phyloP scores from a whole-genome alignment of 2,888 invertebrate genomes.

The Hypolimnas misippus region DNA sequence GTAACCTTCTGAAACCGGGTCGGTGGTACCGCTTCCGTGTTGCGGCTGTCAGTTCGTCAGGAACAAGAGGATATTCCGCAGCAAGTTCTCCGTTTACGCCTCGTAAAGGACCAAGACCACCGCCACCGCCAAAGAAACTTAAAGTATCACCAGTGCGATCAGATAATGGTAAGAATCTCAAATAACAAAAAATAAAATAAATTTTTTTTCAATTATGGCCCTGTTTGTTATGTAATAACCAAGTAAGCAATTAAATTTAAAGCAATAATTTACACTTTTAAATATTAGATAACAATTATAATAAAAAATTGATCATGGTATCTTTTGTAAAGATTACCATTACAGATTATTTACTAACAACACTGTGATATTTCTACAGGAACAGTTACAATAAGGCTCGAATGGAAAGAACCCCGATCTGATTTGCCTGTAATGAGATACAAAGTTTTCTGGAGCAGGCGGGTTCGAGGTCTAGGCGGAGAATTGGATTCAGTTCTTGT shows the following conservation, averaged over 20 bases:
- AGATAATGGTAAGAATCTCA: slow-evolving; percentile 60
- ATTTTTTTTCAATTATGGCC: no score
- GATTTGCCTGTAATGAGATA: slow-evolving; percentile 88
- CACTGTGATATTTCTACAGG: slow-evolving; percentile 51
- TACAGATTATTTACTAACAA: no score
- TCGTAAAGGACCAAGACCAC: slow-evolving; percentile 84
- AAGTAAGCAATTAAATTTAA: background rate
- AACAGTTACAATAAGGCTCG: slow-evolving; percentile 84
- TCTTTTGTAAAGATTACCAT: no score
- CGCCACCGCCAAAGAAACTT: slow-evolving; percentile 85
- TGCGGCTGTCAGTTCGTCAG: slow-evolving; percentile 88
- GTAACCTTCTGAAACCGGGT: slow-evolving; percentile 85
- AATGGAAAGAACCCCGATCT: slow-evolving; percentile 88
- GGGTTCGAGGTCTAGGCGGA: slow-evolving; percentile 85
- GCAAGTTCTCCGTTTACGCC: slow-evolving; percentile 85
- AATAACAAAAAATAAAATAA: no score
- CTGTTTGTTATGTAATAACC: no score
- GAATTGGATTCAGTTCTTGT: slow-evolving; percentile 86
- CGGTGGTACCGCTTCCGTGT: slow-evolving; percentile 92
- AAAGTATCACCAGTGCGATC: slow-evolving; percentile 76
- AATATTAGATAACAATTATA: background rate
- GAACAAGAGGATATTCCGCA: slow-evolving; percentile 88
- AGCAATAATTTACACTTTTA: background rate
- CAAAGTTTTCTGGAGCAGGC: slow-evolving; percentile 89
- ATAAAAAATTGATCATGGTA: no score